Base-by-base conservation (phyloP, 2,888 invertebrate genomes). In the Hydropsyche betteni region DNA sequence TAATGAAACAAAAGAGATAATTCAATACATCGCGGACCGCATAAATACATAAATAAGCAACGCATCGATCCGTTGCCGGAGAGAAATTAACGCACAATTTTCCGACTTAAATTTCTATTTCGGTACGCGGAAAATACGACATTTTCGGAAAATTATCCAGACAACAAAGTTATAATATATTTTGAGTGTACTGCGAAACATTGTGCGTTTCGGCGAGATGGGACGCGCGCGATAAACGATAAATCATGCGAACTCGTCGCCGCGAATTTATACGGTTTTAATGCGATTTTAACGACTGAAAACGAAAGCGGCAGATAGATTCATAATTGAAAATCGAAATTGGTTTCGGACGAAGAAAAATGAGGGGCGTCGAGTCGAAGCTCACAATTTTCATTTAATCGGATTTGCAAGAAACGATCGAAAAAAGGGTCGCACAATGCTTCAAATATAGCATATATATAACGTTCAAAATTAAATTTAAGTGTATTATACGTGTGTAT, bases 241-340 rank as follows among this genome's bases (percentile, higher is more conserved):
- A 58, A 58, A 58, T 58, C 58, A 58, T 58, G 14, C 58, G 58
- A 14, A 24, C 58, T 58, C 58, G 58, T 53, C 53, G 53, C 5
- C 12, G 16, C 8, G 16, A 24, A 58, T 58, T 58, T 24, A 24
- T 24, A 16, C 16, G 16, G 16, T 24, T 58, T 58, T 58, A 58
- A 58, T 58, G 58, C 58, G 58, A 58, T 58, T 58, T 58, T 58
- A 58, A 58, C 58, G 58, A 58, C 58, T 58, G 44, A 44, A 44
- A 44, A 44, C 44, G 44, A 44, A 44, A 44, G 44, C 44, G 7
- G 44, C 10, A 44, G 44, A 44, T 10, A 44, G 44, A 44, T 44
- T 44, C 44, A 44, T 44, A 44, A 44, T 44, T 44, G 44, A 44
- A 44, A 44, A 44, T 44, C 44, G 44, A 44, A 44, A 44, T 44